Conservation (phyloP, 2,113 vertebrate species). For the Poeciliopsis prolifica region DNA sequence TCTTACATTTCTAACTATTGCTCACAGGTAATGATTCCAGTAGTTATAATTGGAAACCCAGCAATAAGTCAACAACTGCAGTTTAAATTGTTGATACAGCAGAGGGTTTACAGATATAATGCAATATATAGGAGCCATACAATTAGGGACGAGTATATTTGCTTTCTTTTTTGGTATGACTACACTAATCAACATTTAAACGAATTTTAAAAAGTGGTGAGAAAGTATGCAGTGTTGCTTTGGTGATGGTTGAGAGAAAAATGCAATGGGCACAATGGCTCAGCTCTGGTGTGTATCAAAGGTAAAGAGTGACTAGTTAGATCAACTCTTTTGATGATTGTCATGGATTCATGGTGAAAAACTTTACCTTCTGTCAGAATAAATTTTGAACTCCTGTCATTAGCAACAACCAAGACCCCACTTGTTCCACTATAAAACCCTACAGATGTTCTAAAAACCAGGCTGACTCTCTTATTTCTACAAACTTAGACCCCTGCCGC, state of each 20-base stretch:
- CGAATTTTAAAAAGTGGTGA: not conserved
- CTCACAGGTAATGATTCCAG: too few species aligned
- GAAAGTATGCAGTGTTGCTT: not conserved
- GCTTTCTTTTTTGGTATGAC: too few species aligned
- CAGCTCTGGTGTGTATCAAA: constrained; percentile 24
- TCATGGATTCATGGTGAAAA: not conserved
- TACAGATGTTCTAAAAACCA: constrained; percentile 15
- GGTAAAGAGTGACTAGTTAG: constrained; percentile 41
- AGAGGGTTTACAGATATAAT: not conserved
- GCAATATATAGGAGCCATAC: not conserved
- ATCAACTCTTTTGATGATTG: constrained; percentile 44
- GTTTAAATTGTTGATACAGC: not conserved
- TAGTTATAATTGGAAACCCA: not conserved
- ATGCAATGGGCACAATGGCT: constrained; percentile 20
- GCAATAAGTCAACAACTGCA: not conserved
- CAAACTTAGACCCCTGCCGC: constrained; percentile 29
- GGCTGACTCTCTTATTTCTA: constrained; percentile 2
- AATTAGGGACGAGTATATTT: not conserved
- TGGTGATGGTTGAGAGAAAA: not conserved
- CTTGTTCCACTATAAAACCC: constrained; percentile 30
- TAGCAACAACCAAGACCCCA: constrained; percentile 46
- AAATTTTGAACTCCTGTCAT: constrained; percentile 20
- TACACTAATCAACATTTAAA: not conserved
- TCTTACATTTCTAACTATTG: too few species aligned
- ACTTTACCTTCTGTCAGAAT: constrained; percentile 27